Evolutionary conservation across 2,888 invertebrate species (phyloP).

Genomic region (Leptarthrus brevirostris): DNA sequence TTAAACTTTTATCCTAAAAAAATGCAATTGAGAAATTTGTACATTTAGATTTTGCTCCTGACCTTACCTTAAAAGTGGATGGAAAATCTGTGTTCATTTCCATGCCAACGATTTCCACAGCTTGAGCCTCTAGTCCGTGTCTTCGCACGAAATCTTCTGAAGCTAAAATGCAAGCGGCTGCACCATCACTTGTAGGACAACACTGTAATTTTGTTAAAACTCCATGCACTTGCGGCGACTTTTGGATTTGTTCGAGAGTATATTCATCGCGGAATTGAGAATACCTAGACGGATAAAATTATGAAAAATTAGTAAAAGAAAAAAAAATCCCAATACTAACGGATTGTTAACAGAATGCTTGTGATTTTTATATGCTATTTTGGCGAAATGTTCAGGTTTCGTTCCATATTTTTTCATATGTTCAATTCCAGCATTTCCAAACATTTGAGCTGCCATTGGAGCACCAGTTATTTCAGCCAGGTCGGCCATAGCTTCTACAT

Average conservation of each 20-base stretch:
- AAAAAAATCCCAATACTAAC: no score
- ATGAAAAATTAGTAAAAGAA: slow-evolving; percentile 12
- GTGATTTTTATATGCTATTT: slow-evolving; percentile 98
- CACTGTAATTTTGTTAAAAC: slow-evolving; percentile 96
- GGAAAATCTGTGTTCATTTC: slow-evolving; percentile 95
- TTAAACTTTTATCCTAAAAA: slow-evolving; percentile 62
- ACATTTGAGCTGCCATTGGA: slow-evolving; percentile 94
- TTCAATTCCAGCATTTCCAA: slow-evolving; percentile 95
- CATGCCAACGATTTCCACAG: slow-evolving; percentile 96
- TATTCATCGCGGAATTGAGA: slow-evolving; percentile 96
- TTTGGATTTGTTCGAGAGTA: slow-evolving; percentile 87
- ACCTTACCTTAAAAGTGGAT: slow-evolving; percentile 79
- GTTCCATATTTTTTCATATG: slow-evolving; percentile 88
- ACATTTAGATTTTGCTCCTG: no score
- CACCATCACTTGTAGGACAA: slow-evolving; percentile 98
- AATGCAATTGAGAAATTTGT: no score
- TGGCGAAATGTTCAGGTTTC: slow-evolving; percentile 92
- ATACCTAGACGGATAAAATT: slow-evolving; percentile 69
- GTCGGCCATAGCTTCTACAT: slow-evolving; percentile 86
- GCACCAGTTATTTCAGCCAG: slow-evolving; percentile 81
- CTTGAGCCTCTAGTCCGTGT: slow-evolving; percentile 84
- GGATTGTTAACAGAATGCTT: slow-evolving; percentile 97
- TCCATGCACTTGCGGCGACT: slow-evolving; percentile 89
- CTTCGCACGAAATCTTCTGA: slow-evolving; percentile 90
- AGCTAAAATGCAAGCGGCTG: slow-evolving; percentile 91